phyloP scores from a whole-genome alignment of 2,113 vertebrate species.

The Gobius niger region DNA sequence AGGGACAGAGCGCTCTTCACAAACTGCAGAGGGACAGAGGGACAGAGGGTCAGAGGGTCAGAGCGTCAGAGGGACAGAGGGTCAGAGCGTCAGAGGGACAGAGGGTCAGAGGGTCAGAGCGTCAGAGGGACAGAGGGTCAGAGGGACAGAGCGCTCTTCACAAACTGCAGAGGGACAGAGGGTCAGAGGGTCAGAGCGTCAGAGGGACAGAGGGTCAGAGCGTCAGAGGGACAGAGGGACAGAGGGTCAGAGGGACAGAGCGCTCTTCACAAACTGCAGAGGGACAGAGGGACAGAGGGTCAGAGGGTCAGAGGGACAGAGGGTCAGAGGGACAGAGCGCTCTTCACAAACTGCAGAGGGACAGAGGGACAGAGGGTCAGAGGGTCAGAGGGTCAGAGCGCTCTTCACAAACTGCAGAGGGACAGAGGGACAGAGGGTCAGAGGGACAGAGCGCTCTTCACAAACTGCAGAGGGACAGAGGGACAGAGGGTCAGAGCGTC shows the following conservation, averaged over 20 bases:
- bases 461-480: slow-evolving; percentile 73
- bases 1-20: slow-evolving; percentile 90
- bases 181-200: no score
- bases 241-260: slow-evolving; percentile 76
- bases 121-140: no score
- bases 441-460: slow-evolving; percentile 88
- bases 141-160: slow-evolving; percentile 90
- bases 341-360: slow-evolving; percentile 85
- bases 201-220: no score
- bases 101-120: no score
- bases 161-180: slow-evolving; percentile 73
- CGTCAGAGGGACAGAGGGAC: slow-evolving; percentile 24
- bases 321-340: slow-evolving; percentile 87
- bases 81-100: slow-evolving; percentile 75
- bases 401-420: slow-evolving; percentile 87
- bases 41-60: no score
- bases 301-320: no score
- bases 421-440: no score
- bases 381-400: slow-evolving; percentile 79
- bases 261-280: slow-evolving; percentile 87
- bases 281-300: background rate
- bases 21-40: slow-evolving; percentile 70
- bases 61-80: no score
- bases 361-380: no score
- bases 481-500: no score